These are phyloP conservation scores for Typhlichthys eigenmanni DNA, from an alignment of 2,797 vertebrate species.

Conservation along the genomic window DNA sequence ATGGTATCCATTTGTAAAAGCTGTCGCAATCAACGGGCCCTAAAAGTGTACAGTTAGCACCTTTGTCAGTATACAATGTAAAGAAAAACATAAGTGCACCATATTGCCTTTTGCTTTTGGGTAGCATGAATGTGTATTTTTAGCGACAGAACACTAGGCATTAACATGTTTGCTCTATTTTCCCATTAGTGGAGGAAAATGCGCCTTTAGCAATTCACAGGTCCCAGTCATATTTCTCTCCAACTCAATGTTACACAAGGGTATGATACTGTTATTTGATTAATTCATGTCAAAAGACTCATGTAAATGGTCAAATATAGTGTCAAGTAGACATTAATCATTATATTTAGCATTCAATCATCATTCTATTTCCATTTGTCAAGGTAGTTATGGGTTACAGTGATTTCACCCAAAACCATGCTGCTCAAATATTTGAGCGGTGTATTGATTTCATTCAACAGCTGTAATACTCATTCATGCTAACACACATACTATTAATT, in stretches of 20 bases:
- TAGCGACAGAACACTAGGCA: conserved; percentile 42
- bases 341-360: conserved; percentile 17
- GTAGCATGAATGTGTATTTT: conserved; percentile 83
- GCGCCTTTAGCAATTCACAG: conserved; percentile 6
- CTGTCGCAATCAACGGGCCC: conserved; percentile 99
- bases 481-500: conserved; percentile 69
- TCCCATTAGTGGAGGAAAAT: conserved; percentile 32
- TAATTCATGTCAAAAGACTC: conserved; percentile 25
- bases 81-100: conserved; percentile 73
- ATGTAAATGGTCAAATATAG: conserved; percentile 22
- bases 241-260: conserved; percentile 16
- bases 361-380: conserved; percentile 12
- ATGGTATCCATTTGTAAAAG: conserved; percentile 99
- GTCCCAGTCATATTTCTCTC: conserved; percentile 3
- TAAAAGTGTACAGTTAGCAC: conserved; percentile 97
- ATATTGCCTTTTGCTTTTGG: conserved; percentile 56
- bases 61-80: conserved; percentile 87
- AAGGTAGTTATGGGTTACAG: conserved; percentile 27
- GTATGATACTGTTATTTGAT: conserved; percentile 18
- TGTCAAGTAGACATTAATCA: conserved; percentile 19
- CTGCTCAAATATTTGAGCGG: conserved; percentile 18
- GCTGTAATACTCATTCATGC: conserved; percentile 79
- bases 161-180: conserved; percentile 18
- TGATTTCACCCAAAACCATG: conserved; percentile 13
- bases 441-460: conserved; percentile 14